phyloP scores from a whole-genome alignment of 2,113 vertebrate species.

The Antigone vipio region DNA sequence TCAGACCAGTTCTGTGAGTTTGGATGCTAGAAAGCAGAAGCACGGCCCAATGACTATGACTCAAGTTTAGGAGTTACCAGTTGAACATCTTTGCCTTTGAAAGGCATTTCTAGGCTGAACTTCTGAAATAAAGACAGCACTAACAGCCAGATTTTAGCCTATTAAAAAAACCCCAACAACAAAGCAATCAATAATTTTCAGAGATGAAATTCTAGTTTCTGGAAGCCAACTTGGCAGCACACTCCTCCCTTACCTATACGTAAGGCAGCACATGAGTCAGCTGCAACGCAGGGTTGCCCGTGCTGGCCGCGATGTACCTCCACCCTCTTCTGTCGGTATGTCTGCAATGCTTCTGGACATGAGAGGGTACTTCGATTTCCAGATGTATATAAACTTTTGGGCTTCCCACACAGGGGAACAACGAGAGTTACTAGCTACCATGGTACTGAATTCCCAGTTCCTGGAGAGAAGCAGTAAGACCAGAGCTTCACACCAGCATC shows the following conservation, averaged over 20 bases:
- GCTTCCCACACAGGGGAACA: background rate
- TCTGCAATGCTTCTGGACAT: background rate
- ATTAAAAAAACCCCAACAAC: background rate
- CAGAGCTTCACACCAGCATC: background rate
- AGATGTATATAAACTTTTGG: background rate
- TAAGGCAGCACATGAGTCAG: background rate
- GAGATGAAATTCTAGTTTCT: background rate
- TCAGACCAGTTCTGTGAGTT: background rate
- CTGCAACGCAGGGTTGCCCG: background rate
- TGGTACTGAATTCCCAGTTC: background rate
- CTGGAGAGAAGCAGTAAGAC: background rate
- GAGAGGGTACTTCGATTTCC: background rate
- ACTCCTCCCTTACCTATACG: background rate
- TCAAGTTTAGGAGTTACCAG: background rate
- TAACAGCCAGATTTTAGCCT: background rate
- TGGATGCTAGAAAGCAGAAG: background rate
- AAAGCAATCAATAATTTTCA: background rate
- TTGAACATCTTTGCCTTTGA: background rate
- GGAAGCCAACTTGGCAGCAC: background rate
- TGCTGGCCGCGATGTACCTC: fast-evolving
- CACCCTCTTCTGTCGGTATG: background rate
- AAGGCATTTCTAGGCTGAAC: background rate
- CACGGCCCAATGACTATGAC: background rate
- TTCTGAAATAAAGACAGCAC: background rate
- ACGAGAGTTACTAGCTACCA: background rate